Evolutionary conservation across 1,140 invertebrate genomes (phyloP).

Genomic region (Sarcophaga bullata): DNA sequence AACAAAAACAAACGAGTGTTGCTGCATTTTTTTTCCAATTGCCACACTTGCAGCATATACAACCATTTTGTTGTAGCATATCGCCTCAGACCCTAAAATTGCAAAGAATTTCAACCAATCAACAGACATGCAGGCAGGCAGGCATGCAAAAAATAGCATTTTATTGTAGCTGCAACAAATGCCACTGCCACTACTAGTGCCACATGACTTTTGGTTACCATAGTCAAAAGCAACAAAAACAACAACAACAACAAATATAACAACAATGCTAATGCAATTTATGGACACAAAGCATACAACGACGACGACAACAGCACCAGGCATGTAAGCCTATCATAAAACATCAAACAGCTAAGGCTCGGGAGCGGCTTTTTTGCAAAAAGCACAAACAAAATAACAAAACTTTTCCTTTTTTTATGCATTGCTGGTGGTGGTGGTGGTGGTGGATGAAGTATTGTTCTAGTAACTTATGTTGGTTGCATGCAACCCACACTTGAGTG

Average conservation of each 20-base stretch:
- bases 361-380: too few species aligned
- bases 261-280: constrained; percentile 18
- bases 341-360: background rate
- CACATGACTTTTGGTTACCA: background rate
- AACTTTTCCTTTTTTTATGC: too few species aligned
- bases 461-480: background rate
- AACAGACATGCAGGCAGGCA: background rate
- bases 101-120: background rate
- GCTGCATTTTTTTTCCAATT: too few species aligned
- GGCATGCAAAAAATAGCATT: background rate
- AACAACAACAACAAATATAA: constrained; percentile 2
- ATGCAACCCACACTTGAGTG: background rate
- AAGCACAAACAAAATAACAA: too few species aligned
- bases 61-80: too few species aligned
- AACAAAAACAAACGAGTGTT: too few species aligned
- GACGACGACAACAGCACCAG: background rate
- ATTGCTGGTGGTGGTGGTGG: too few species aligned
- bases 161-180: background rate
- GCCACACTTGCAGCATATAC: too few species aligned
- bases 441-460: too few species aligned
- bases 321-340: background rate
- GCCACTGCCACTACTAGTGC: background rate
- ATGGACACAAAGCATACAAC: background rate
- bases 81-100: background rate
- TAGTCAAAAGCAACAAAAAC: background rate